These are phyloP conservation scores for Lamproptera curius DNA, from an alignment of 2,888 invertebrate species.

Conservation along the genomic window DNA sequence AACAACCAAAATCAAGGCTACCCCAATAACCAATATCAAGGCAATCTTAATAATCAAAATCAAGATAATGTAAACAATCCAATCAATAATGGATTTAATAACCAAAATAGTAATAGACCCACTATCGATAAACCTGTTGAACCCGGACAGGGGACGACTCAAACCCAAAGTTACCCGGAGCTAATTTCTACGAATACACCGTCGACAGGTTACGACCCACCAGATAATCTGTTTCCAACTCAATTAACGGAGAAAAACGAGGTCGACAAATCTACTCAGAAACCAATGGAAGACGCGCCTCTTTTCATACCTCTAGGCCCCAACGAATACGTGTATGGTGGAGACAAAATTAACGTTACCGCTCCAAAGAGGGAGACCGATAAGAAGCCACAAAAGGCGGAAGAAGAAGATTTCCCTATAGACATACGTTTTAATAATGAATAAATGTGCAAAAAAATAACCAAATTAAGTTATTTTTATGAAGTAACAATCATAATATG, in stretches of 20 bases:
- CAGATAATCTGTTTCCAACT: neutral
- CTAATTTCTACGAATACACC: neutral
- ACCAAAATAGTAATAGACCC: conserved; percentile 12
- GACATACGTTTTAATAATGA: conserved; percentile 53
- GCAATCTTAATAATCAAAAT: no score
- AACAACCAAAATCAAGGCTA: no score
- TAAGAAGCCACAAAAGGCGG: conserved; percentile 34
- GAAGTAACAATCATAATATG: no score
- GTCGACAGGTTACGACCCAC: neutral
- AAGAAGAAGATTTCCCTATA: conserved; percentile 49
- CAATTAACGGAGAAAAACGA: conserved; percentile 12
- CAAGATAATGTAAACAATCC: conserved; percentile 4
- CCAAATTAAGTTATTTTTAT: no score
- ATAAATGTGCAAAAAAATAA: conserved; percentile 19
- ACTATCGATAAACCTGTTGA: conserved; percentile 5
- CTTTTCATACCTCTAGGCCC: conserved; percentile 53
- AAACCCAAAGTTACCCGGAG: neutral
- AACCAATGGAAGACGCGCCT: conserved; percentile 37
- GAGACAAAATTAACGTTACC: conserved; percentile 45
- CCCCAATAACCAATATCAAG: no score
- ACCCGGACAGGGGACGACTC: conserved; percentile 5
- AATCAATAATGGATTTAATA: neutral
- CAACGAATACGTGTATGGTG: conserved; percentile 45
- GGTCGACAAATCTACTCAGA: conserved; percentile 21
- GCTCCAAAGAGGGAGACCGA: conserved; percentile 56